phyloP scores from a whole-genome alignment of 2,113 vertebrate genomes.

The Hippolais icterina region DNA sequence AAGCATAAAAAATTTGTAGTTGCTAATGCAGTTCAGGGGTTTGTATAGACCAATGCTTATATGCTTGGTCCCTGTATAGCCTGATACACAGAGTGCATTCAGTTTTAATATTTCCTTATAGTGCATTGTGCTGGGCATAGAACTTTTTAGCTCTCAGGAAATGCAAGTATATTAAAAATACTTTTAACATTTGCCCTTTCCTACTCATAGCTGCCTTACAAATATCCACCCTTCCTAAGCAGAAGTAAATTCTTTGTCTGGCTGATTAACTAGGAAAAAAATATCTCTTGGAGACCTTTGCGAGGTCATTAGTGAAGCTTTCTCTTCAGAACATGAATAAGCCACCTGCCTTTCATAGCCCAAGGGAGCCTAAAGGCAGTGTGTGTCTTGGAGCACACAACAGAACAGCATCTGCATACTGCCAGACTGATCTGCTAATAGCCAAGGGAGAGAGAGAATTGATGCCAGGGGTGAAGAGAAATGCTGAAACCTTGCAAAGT shows the following conservation, averaged over 20 bases:
- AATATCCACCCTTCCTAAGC: background rate
- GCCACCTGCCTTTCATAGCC: conserved; percentile 71
- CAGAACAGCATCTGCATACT: conserved; percentile 53
- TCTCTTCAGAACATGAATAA: conserved; percentile 39
- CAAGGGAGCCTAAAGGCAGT: conserved; percentile 44
- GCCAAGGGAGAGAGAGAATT: conserved; percentile 23
- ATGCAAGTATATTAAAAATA: conserved; percentile 15
- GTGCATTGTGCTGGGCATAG: background rate
- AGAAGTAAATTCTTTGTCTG: conserved; percentile 22
- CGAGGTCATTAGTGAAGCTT: conserved; percentile 41
- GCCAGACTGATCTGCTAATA: conserved; percentile 61
- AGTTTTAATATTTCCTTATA: background rate
- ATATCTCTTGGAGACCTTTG: conserved; percentile 28
- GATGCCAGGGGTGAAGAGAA: conserved; percentile 32
- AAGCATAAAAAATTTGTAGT: background rate
- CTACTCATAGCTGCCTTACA: background rate
- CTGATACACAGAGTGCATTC: background rate
- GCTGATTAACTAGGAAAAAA: conserved; percentile 28
- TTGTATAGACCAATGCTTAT: background rate
- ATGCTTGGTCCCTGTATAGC: background rate
- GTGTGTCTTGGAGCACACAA: conserved; percentile 32
- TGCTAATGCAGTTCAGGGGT: background rate
- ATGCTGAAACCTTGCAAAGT: conserved; percentile 36
- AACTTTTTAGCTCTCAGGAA: background rate
- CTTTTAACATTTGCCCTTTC: background rate